A percentile compares a stretch with the other conserved stretches of the same genome.
phyloP scores from a whole-genome alignment of 2,113 vertebrate species.

The Ochotona curzoniae region DNA sequence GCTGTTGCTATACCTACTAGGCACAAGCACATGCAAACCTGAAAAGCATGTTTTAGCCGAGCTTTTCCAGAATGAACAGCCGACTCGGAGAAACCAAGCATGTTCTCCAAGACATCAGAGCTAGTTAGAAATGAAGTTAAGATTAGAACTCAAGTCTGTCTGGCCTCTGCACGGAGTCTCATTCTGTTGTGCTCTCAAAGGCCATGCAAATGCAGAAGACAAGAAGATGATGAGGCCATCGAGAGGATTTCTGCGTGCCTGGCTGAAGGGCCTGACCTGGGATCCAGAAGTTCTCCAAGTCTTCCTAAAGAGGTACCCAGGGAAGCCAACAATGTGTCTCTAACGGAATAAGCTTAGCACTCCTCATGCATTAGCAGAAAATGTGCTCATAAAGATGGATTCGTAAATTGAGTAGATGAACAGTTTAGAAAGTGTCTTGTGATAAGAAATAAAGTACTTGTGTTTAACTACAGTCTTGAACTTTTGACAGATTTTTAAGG shows the following conservation, averaged over 20 bases:
- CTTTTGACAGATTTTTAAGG: background rate
- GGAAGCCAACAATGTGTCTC: background rate
- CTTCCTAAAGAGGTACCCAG: background rate
- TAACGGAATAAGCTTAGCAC: background rate
- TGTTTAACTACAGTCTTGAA: background rate
- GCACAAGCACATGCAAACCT: background rate
- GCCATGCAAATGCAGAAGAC: background rate
- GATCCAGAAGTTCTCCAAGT: background rate
- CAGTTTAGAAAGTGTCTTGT: background rate
- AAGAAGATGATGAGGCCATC: background rate
- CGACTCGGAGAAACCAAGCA: background rate
- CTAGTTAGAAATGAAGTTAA: background rate
- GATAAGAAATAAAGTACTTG: background rate
- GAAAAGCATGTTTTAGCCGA: background rate
- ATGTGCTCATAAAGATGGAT: background rate
- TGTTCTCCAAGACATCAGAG: background rate
- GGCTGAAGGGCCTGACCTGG: background rate
- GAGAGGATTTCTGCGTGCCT: background rate
- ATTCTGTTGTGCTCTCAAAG: background rate
- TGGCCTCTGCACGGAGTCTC: background rate
- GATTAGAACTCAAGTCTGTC: background rate
- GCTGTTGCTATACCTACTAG: background rate
- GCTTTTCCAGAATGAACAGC: background rate
- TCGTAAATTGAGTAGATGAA: slow-evolving; percentile 17
- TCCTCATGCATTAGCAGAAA: background rate